Evolutionary conservation across 2,113 vertebrate genomes (phyloP).

Genomic region (Mustelus asterias): DNA sequence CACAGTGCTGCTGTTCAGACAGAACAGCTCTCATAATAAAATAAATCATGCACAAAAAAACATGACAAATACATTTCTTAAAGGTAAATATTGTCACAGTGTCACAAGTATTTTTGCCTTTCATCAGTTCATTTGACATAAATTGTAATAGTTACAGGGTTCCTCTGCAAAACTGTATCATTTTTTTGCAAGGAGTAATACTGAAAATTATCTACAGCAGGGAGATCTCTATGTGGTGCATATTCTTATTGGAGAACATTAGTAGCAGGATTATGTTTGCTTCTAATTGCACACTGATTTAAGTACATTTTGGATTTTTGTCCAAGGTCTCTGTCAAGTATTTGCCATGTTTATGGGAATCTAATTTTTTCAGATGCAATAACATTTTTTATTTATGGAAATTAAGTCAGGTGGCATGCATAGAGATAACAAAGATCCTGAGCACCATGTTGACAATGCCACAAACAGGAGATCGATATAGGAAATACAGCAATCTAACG

Average conservation of each 20-base stretch:
- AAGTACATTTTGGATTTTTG: background rate
- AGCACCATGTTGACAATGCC: background rate
- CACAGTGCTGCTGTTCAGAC: too few relatives aligned
- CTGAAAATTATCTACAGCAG: background rate
- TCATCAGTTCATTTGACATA: background rate
- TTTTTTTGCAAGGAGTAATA: background rate
- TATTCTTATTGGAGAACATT: background rate
- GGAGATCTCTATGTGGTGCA: background rate
- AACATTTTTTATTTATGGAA: background rate
- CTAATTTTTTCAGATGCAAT: background rate
- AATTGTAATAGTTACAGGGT: background rate
- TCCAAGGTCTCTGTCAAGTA: background rate
- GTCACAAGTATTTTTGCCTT: background rate
- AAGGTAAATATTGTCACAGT: too few relatives aligned
- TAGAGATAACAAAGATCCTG: background rate
- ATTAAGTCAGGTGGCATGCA: background rate
- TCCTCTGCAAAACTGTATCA: background rate
- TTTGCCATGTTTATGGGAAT: background rate
- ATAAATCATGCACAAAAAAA: too few relatives aligned
- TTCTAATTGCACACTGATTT: background rate
- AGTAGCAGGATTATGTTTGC: background rate
- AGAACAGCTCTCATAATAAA: too few relatives aligned
- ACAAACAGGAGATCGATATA: background rate
- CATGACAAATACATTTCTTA: too few relatives aligned
- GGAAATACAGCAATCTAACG: background rate